Conservation (phyloP, 1,140 invertebrate species). For the Heterodera schachtii region DNA sequence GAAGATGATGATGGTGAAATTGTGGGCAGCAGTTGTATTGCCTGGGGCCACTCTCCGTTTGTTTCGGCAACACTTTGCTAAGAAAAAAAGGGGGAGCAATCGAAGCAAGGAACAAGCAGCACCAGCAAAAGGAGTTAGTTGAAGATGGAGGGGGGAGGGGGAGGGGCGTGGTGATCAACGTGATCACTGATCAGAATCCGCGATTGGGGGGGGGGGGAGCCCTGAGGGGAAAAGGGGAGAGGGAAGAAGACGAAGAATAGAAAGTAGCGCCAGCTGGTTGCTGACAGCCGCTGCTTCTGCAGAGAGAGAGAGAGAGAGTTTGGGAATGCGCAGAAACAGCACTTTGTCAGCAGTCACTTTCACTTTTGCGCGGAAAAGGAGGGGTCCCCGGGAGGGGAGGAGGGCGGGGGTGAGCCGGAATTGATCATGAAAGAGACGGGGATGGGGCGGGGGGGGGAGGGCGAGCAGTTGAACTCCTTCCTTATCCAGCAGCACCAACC, state of each 20-base stretch:
- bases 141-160: no score
- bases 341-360: neutral
- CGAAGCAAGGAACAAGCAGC: no score
- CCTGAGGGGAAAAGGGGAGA: neutral
- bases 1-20: no score
- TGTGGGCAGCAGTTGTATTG: neutral
- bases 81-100: no score
- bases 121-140: no score
- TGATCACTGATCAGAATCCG: neutral
- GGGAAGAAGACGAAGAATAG: neutral
- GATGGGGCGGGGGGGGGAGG: no score
- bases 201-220: neutral
- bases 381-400: no score
- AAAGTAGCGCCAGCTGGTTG: neutral
- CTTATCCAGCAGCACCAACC: neutral
- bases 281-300: neutral
- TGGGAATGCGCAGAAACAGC: neutral
- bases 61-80: neutral
- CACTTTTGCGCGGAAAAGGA: neutral
- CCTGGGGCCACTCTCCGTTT: neutral
- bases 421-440: neutral
- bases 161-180: neutral
- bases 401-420: neutral
- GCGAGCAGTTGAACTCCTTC: neutral
- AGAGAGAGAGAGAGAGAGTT: neutral